Conservation (phyloP, 2,113 vertebrate species). For the Struthio camelus region DNA sequence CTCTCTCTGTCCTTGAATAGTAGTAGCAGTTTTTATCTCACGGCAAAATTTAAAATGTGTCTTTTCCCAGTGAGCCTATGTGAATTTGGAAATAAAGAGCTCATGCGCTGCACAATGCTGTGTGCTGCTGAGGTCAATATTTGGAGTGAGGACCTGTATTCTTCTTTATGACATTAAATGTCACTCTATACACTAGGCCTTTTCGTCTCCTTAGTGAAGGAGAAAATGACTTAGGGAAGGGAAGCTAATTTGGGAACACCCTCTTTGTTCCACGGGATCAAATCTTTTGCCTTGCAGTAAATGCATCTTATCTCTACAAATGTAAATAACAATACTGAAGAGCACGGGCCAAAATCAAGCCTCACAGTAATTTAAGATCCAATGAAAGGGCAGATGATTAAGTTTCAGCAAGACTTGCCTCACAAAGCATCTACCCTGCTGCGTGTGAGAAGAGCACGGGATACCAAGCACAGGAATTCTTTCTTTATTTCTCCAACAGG, state of each 20-base stretch:
- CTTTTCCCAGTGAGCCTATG: background rate
- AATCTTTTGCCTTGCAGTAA: background rate
- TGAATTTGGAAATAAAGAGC: slow-evolving; percentile 9
- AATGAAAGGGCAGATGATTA: background rate
- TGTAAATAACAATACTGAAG: background rate
- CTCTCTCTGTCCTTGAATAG: background rate
- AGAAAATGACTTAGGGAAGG: background rate
- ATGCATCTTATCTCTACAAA: background rate
- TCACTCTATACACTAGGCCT: background rate
- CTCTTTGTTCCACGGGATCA: background rate
- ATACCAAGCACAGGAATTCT: background rate
- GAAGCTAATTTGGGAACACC: background rate
- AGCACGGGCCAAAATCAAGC: background rate
- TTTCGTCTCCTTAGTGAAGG: background rate
- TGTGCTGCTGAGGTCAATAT: background rate
- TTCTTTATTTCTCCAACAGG: background rate
- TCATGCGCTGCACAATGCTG: background rate
- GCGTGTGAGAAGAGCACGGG: background rate
- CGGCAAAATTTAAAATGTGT: background rate
- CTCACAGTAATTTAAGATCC: background rate
- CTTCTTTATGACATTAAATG: background rate
- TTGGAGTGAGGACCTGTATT: background rate
- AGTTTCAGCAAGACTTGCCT: background rate
- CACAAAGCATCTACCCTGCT: background rate
- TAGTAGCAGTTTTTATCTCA: background rate